Evolutionary conservation across 2,888 invertebrate species (phyloP), one percentile per base, ranked within the genome.

Genomic region (Crocallis elinguaria): DNA sequence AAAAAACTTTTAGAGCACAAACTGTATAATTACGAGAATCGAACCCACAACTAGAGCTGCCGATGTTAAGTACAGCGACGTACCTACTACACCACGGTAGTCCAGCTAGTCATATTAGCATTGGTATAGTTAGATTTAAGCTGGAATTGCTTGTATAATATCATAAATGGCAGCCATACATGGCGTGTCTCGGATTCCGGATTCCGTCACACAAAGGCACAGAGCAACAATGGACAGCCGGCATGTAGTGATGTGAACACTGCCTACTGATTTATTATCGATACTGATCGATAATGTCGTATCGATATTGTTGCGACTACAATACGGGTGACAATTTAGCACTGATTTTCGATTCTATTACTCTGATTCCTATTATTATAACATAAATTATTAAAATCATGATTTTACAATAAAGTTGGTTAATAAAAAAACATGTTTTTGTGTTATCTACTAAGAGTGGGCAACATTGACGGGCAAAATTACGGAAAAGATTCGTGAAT

Each of bases 171-270:
- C 13, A 39, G 56, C 59, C 55, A 51, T 59, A 57, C 57, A 58
- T 59, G 61, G 52, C 61, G 39, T 56, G 64, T 60, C 59, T 67
- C 60, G 60, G 55, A 66, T 66, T 65, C 66, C 67, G 51, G 45
- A 54, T 60, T 57, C 65, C 69, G 69, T 73, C 72, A 71, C 72
- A 82, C 82, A 79, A 80, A 76, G 77, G 71, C 71, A 71, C 73
- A 73, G 75, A 75, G 66, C 77, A 81, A 84, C 84, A 84, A 84
- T 78, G 71, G 72, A 51, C 61, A 69, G 60, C 75, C 72, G 60
- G 69, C 75, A 73, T 53, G 55, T 73, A 77, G 75, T 68, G 81
- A 68, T 69, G 79, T 61, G 69, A 64, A 64, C 67, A 61, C 66
- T 59, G 57, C 63, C 51, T 59, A 57, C 64, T 42, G 39, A 49